Percentiles rank a stretch among this genome's conserved stretches.
Evolutionary conservation across 2,888 invertebrate genomes (phyloP).

Genomic region (Holacanthella duospinosa): DNA sequence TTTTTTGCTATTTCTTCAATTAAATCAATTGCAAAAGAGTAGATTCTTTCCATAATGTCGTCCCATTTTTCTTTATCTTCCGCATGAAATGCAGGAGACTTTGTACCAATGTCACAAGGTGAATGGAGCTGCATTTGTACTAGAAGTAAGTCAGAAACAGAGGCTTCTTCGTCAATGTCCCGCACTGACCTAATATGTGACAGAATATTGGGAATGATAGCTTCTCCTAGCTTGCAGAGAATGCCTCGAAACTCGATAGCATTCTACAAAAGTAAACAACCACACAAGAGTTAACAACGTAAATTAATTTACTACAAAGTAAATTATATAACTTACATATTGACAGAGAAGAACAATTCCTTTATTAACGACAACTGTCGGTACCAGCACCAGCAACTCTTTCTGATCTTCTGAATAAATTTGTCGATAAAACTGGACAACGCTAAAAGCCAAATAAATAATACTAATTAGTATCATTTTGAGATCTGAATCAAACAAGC

Average conservation of each 20-base stretch:
- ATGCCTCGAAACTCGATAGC: conserved; percentile 33
- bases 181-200: conserved; percentile 7
- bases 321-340: conserved; percentile 17
- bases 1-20: conserved; percentile 23
- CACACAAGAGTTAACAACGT: too few relatives aligned
- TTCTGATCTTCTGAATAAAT: conserved; percentile 6
- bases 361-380: conserved; percentile 6
- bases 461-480: neutral
- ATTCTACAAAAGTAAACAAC: conserved; percentile 23
- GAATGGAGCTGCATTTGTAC: conserved; percentile 48
- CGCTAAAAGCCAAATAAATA: conserved; percentile 11
- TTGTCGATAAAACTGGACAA: conserved; percentile 21
- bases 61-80: conserved; percentile 22
- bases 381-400: neutral
- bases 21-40: conserved; percentile 26
- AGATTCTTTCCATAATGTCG: conserved; percentile 20
- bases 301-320: neutral
- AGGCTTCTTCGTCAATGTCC: conserved; percentile 16
- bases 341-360: conserved; percentile 18
- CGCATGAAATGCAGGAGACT: conserved; percentile 24
- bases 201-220: conserved; percentile 21
- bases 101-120: conserved; percentile 39
- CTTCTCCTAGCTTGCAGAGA: conserved; percentile 30
- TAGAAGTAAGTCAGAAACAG: conserved; percentile 43
- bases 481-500: neutral